Evolutionary conservation across 2,797 vertebrate species (phyloP).

Genomic region (Fistularia commersonii): DNA sequence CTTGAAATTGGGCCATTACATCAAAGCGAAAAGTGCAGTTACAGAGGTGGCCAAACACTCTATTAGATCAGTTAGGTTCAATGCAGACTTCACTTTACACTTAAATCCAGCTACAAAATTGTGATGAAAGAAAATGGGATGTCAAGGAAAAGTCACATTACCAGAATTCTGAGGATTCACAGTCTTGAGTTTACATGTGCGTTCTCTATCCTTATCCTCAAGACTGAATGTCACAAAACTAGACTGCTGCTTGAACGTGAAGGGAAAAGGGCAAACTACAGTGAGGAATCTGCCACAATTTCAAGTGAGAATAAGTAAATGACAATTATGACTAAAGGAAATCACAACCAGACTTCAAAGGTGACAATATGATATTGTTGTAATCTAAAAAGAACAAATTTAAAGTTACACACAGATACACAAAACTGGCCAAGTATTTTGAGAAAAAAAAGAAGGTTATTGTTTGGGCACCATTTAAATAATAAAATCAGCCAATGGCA

Average conservation of each 20-base stretch:
- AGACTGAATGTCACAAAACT: constrained; percentile 4
- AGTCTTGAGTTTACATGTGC: neutral
- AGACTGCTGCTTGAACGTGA: constrained; percentile 2
- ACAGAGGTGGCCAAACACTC: constrained; percentile 11
- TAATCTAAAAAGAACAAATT: no score
- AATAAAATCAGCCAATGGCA: no score
- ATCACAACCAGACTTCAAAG: no score
- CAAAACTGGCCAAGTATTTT: no score
- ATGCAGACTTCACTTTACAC: no score
- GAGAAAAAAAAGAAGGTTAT: no score
- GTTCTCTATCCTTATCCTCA: constrained; percentile 1
- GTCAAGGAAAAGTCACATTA: no score
- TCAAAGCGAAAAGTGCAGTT: constrained; percentile 7
- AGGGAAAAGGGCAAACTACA: constrained; percentile 23
- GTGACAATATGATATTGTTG: no score
- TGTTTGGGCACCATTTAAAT: no score
- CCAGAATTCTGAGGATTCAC: constrained; percentile 1
- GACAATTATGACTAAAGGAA: constrained; percentile 34
- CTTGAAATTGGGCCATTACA: constrained; percentile 8
- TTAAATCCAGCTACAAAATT: neutral
- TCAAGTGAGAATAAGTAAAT: constrained; percentile 25
- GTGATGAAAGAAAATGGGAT: neutral
- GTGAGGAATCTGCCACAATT: constrained; percentile 18
- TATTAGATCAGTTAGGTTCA: neutral
- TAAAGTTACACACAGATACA: no score